These are phyloP conservation scores for Ctenoplectra terminalis DNA, from an alignment of 1,140 invertebrate species.

Conservation along the genomic window DNA sequence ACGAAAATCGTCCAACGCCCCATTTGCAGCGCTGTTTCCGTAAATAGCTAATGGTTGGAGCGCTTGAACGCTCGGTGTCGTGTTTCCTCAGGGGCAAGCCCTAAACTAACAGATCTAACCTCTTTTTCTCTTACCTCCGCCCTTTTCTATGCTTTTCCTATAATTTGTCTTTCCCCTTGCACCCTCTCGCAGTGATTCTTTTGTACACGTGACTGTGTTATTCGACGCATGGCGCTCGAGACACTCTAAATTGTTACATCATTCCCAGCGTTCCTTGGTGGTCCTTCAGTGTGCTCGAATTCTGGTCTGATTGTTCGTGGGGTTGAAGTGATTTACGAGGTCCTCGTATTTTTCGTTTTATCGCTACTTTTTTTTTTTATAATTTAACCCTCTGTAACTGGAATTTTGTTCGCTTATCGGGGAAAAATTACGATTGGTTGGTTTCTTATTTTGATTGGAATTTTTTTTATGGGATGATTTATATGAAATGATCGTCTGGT, in stretches of 20 bases:
- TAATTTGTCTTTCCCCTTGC: constrained; percentile 23
- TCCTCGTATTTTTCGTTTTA: background rate
- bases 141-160: constrained; percentile 41
- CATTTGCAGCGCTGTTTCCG: constrained; percentile 76
- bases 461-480: too few relatives aligned
- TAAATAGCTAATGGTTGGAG: constrained; percentile 77
- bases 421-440: too few relatives aligned
- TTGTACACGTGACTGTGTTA: constrained; percentile 32
- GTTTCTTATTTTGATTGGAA: too few relatives aligned
- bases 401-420: too few relatives aligned
- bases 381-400: too few relatives aligned
- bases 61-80: constrained; percentile 69
- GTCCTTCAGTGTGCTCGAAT: constrained; percentile 7
- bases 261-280: constrained; percentile 9
- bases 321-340: background rate
- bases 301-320: background rate
- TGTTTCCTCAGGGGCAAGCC: constrained; percentile 71
- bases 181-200: background rate
- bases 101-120: constrained; percentile 66
- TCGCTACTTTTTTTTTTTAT: background rate
- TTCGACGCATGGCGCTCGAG: constrained; percentile 28
- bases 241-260: constrained; percentile 40
- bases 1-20: constrained; percentile 69
- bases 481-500: too few relatives aligned
- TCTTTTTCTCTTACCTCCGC: background rate